A percentile compares a stretch with the other conserved stretches of the same genome.
These are phyloP conservation scores for Drosophila serrata DNA, from an alignment of 1,140 invertebrate species.

Conservation along the genomic window DNA sequence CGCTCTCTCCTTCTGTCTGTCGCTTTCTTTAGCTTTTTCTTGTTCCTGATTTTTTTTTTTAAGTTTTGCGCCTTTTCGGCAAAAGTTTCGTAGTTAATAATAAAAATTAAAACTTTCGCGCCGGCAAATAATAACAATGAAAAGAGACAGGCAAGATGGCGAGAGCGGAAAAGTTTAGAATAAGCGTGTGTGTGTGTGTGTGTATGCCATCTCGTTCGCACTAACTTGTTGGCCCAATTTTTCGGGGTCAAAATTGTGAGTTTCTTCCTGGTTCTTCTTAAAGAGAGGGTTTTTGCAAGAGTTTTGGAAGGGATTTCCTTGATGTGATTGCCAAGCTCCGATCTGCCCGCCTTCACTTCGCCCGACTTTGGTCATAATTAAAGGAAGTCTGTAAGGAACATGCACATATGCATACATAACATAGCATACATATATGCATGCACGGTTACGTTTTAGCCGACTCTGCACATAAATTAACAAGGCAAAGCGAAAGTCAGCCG, in stretches of 20 bases:
- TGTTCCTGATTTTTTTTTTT: slow-evolving; percentile 49
- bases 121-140: slow-evolving; percentile 81
- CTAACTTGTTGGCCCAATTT: slow-evolving; percentile 53
- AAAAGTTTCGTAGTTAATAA: slow-evolving; percentile 84
- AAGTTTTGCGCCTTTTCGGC: slow-evolving; percentile 72
- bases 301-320: slow-evolving; percentile 34
- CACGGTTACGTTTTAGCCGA: slow-evolving; percentile 15
- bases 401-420: no score
- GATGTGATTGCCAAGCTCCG: slow-evolving; percentile 27
- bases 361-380: slow-evolving; percentile 30
- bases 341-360: background rate
- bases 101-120: slow-evolving; percentile 85
- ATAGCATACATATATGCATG: background rate
- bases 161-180: slow-evolving; percentile 32
- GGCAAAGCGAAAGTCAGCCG: slow-evolving; percentile 70
- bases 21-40: slow-evolving; percentile 36
- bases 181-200: slow-evolving; percentile 4
- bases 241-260: slow-evolving; percentile 56
- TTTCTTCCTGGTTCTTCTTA: slow-evolving; percentile 19
- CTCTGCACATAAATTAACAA: slow-evolving; percentile 78
- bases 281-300: slow-evolving; percentile 15
- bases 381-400: slow-evolving; percentile 19
- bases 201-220: slow-evolving; percentile 31
- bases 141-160: slow-evolving; percentile 59
- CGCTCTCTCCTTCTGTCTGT: slow-evolving; percentile 55